phyloP scores from a whole-genome alignment of 2,888 invertebrate species.

The Macrostomum cliftonense region DNA sequence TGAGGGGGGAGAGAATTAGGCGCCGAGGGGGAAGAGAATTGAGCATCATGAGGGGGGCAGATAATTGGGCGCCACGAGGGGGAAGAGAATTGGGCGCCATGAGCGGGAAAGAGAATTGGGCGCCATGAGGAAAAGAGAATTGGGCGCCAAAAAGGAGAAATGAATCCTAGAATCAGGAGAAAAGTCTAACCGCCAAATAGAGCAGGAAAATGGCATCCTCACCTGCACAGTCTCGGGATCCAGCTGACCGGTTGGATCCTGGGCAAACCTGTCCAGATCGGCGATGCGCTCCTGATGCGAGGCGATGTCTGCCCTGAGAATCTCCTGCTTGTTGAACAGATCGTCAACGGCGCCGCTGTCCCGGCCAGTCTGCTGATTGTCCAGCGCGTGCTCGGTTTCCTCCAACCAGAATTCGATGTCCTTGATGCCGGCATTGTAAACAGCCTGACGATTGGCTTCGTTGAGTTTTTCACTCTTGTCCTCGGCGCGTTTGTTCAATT shows the following conservation, averaged over 20 bases:
- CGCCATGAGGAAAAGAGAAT: too few relatives aligned
- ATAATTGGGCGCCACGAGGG: too few relatives aligned
- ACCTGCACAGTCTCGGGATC: too few relatives aligned
- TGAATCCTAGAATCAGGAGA: too few relatives aligned
- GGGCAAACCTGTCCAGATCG: constrained; percentile 85
- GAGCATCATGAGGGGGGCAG: too few relatives aligned
- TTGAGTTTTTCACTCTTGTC: constrained; percentile 94
- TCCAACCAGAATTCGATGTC: constrained; percentile 99
- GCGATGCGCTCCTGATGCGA: constrained; percentile 33
- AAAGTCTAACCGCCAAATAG: background rate
- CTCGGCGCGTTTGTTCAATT: constrained; percentile 84
- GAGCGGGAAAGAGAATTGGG: too few relatives aligned
- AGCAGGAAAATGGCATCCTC: background rate
- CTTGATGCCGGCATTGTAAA: constrained; percentile 93
- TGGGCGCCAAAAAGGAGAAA: too few relatives aligned
- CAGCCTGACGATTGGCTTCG: constrained; percentile 94
- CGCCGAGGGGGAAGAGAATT: too few relatives aligned
- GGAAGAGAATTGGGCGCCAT: too few relatives aligned
- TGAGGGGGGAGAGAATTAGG: too few relatives aligned
- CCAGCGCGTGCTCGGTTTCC: constrained; percentile 72
- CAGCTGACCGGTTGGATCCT: constrained; percentile 45
- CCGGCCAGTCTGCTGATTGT: constrained; percentile 88
- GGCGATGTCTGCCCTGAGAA: constrained; percentile 32
- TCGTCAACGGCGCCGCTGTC: constrained; percentile 95
- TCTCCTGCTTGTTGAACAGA: constrained; percentile 61